Evolutionary conservation across 2,888 invertebrate genomes (phyloP), one percentile per base, ranked within the genome.

Genomic region (Cactoblastis cactorum): DNA sequence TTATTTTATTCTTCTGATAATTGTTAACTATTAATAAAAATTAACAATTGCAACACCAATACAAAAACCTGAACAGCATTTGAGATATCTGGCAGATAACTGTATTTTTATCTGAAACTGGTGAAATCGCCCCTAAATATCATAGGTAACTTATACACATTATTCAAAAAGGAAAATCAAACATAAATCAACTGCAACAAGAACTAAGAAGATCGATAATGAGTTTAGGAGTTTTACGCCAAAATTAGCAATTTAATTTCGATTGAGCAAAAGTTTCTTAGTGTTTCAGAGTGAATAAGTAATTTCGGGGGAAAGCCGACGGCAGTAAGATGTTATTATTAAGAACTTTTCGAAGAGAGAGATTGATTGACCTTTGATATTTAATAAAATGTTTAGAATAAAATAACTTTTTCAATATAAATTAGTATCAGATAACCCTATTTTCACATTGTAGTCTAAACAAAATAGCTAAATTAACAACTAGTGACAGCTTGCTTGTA

Each of bases 181-280:
- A 35, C 15, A 22, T 22, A 8, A 22, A 17, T 28, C 28, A 38
- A 48, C 17, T 38, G 37, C 49, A 35, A 43, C 41, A 46, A 50
- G 37, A 53, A 54, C 47, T 52, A 53, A 53, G 71, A 71, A 69
- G 71, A 71, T 75, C 77, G 70, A 77, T 77, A 77, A 66, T 73
- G 72, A 69, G 71, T 76, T 72, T 69, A 69, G 69, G 71, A 70
- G 70, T 74, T 74, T 28, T 78, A 76, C 70, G 73, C 71, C 71
- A 59, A 79, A 80, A 80, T 81, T 80, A 79, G 80, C 78, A 79
- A 80, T 79, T 80, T 77, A 80, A 79, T 80, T 80, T 76, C 73
- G 74, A 78, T 79, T 69, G 72, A 65, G 63, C 59, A 64, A 71
- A 81, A 79, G 76, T 80, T 79, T 71, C 74, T 66, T 74, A 75